A percentile compares a stretch with the other conserved stretches of the same genome.
These are phyloP conservation scores for Dendrolimus houi DNA, from an alignment of 2,888 invertebrate species.

Conservation along the genomic window DNA sequence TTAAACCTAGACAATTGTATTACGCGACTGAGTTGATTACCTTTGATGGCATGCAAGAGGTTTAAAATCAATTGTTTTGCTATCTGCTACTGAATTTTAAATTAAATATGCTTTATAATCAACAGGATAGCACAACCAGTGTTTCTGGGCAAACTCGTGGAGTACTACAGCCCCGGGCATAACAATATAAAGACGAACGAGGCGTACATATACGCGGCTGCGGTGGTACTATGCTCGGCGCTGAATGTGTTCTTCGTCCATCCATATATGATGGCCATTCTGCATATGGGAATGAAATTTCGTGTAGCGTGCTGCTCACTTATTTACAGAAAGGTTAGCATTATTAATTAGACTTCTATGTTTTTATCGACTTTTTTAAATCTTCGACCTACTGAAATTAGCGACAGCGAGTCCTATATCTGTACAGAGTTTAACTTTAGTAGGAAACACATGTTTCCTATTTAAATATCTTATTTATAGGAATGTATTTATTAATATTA, in stretches of 20 bases:
- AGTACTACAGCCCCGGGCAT: slow-evolving; percentile 70
- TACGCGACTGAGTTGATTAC: no score
- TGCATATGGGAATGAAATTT: slow-evolving; percentile 89
- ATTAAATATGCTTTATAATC: not conserved
- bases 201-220: slow-evolving; percentile 86
- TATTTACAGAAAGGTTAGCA: slow-evolving; percentile 84
- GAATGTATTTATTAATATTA: no score
- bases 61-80: no score
- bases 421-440: no score
- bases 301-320: slow-evolving; percentile 88
- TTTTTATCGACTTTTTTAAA: no score
- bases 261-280: slow-evolving; percentile 90
- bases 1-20: no score
- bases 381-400: no score
- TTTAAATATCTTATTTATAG: no score
- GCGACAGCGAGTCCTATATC: no score
- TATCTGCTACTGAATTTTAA: no score
- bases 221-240: slow-evolving; percentile 84
- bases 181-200: slow-evolving; percentile 50
- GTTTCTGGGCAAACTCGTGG: slow-evolving; percentile 78
- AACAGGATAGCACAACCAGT: slow-evolving; percentile 79
- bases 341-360: not conserved
- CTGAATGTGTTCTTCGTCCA: slow-evolving; percentile 88
- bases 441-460: no score
- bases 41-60: no score